A percentile compares a stretch with the other conserved stretches of the same genome.
Conservation (phyloP, 1,140 invertebrate genomes). For the Heliothis virescens region DNA sequence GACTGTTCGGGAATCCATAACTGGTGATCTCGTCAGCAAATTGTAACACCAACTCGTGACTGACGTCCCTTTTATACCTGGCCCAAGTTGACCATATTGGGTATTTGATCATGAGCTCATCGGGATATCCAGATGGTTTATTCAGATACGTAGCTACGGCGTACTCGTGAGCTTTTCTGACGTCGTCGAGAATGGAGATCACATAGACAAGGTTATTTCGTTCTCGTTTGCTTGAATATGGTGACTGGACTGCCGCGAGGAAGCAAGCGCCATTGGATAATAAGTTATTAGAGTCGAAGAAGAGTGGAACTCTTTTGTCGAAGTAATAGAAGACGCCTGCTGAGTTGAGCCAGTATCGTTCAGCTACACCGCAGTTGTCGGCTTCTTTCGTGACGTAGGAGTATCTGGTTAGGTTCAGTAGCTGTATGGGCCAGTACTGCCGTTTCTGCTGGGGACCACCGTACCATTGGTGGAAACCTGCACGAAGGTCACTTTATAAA, state of each 20-base stretch:
- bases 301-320: slow-evolving; percentile 88
- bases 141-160: slow-evolving; percentile 87
- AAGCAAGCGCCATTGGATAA: slow-evolving; percentile 87
- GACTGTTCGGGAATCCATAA: slow-evolving; percentile 90
- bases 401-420: slow-evolving; percentile 86
- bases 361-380: slow-evolving; percentile 89
- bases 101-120: slow-evolving; percentile 90
- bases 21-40: slow-evolving; percentile 90
- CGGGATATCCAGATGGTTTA: slow-evolving; percentile 89
- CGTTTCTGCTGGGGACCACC: slow-evolving; percentile 87
- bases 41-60: slow-evolving; percentile 87
- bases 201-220: slow-evolving; percentile 87
- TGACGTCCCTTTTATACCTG: slow-evolving; percentile 90
- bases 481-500: neutral
- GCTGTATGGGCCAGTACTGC: slow-evolving; percentile 89
- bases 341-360: slow-evolving; percentile 92
- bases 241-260: slow-evolving; percentile 86
- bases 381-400: slow-evolving; percentile 89
- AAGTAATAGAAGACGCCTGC: slow-evolving; percentile 89
- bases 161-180: slow-evolving; percentile 88
- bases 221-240: slow-evolving; percentile 81
- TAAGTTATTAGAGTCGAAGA: slow-evolving; percentile 90
- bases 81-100: slow-evolving; percentile 97
- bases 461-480: slow-evolving; percentile 84
- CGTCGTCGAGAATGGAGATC: slow-evolving; percentile 87